phyloP scores from a whole-genome alignment of 2,888 invertebrate genomes.

The Drymonia ruficornis region DNA sequence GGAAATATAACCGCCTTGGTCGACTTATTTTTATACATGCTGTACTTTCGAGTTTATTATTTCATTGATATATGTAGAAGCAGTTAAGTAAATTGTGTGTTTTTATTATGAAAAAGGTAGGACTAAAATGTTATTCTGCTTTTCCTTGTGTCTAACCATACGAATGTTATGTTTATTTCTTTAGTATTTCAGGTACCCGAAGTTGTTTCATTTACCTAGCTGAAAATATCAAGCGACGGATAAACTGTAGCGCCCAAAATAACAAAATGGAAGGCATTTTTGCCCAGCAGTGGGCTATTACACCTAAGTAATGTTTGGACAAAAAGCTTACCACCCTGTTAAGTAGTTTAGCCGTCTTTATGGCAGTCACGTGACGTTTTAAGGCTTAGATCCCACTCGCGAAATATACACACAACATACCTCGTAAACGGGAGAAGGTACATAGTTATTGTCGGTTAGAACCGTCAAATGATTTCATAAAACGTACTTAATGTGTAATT shows the following conservation, averaged over 20 bases:
- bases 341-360: constrained; percentile 18
- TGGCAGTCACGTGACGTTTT: constrained; percentile 39
- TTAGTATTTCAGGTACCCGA: too few relatives aligned
- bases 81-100: too few relatives aligned
- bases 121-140: too few relatives aligned
- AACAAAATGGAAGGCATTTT: neutral
- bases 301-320: neutral
- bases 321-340: neutral
- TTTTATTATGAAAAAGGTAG: too few relatives aligned
- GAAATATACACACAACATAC: constrained; percentile 1
- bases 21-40: too few relatives aligned
- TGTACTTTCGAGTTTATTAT: too few relatives aligned
- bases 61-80: too few relatives aligned
- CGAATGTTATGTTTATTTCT: too few relatives aligned
- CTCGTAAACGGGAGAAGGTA: constrained; percentile 1
- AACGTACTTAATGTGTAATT: neutral
- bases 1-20: neutral
- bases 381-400: constrained; percentile 34
- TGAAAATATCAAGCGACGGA: too few relatives aligned
- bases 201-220: too few relatives aligned
- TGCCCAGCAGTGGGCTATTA: neutral
- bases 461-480: neutral
- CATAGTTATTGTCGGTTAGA: neutral
- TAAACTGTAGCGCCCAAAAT: too few relatives aligned
- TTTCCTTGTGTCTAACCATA: too few relatives aligned